Evolutionary conservation across 1,140 invertebrate species (phyloP).

Genomic region (Neodiprion pinetum): DNA sequence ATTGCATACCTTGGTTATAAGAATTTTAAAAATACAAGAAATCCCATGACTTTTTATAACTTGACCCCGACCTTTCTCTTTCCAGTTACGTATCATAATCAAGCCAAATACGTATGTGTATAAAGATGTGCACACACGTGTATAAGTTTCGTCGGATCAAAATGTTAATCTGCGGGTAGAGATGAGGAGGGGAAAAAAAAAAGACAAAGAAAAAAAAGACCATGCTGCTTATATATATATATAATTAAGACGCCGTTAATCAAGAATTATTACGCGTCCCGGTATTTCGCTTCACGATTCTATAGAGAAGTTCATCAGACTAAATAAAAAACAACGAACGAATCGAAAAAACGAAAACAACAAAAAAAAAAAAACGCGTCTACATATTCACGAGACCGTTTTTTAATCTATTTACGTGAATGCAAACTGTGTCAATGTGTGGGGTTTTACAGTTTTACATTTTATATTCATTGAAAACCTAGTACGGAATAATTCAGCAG

Average conservation of each 20-base stretch:
- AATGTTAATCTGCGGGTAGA: not conserved
- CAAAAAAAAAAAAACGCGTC: no score
- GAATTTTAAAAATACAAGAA: slow-evolving; percentile 4
- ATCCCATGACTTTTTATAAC: not conserved
- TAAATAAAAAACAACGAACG: not conserved
- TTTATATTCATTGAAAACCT: no score
- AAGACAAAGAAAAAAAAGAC: no score
- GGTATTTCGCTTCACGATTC: not conserved
- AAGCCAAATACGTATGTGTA: not conserved
- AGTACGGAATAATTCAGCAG: no score
- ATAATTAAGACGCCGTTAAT: not conserved
- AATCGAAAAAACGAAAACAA: no score
- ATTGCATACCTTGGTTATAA: not conserved
- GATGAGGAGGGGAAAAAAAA: not conserved
- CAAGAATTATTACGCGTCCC: not conserved
- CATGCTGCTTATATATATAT: not conserved
- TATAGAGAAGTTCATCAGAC: not conserved
- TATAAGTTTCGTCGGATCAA: not conserved
- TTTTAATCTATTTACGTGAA: no score
- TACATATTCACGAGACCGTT: no score
- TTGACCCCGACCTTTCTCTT: slow-evolving; percentile 6
- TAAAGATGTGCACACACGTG: no score
- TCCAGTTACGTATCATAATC: not conserved
- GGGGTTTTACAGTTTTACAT: no score
- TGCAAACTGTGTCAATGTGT: no score